These are phyloP conservation scores for Xenopus borealis DNA, from an alignment of 2,113 vertebrate species.

Conservation along the genomic window DNA sequence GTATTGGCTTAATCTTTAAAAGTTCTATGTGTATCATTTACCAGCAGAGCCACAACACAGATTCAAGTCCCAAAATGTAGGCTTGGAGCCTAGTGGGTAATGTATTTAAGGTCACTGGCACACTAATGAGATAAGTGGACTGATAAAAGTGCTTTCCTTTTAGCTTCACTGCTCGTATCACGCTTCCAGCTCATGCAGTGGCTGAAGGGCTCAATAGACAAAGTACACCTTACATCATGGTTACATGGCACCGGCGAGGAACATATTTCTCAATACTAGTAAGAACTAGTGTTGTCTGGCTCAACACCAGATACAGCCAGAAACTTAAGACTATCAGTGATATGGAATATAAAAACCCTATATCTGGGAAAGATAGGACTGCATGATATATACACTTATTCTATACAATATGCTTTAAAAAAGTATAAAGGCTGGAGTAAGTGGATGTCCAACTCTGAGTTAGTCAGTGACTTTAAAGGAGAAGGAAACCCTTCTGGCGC, in stretches of 20 bases:
- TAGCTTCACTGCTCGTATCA: not conserved
- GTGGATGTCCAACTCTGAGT: no score
- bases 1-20: slow-evolving; percentile 39
- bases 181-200: slow-evolving; percentile 9
- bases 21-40: slow-evolving; percentile 33
- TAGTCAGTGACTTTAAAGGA: no score
- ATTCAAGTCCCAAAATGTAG: slow-evolving; percentile 14
- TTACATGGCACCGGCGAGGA: not conserved
- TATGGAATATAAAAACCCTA: not conserved
- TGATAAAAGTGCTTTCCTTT: slow-evolving; percentile 17
- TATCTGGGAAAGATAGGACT: no score
- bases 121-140: slow-evolving; percentile 5
- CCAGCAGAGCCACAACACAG: slow-evolving; percentile 29
- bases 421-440: no score
- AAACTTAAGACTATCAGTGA: not conserved
- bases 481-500: no score
- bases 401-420: no score
- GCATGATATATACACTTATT: no score
- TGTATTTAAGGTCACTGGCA: slow-evolving; percentile 22
- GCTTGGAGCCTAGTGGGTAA: slow-evolving; percentile 36
- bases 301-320: not conserved
- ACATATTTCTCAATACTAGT: slow-evolving; percentile 14
- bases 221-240: slow-evolving; percentile 30
- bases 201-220: slow-evolving; percentile 14
- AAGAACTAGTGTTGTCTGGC: not conserved